Evolutionary conservation across 2,113 vertebrate species (phyloP).

Genomic region (Tetrao urogallus): DNA sequence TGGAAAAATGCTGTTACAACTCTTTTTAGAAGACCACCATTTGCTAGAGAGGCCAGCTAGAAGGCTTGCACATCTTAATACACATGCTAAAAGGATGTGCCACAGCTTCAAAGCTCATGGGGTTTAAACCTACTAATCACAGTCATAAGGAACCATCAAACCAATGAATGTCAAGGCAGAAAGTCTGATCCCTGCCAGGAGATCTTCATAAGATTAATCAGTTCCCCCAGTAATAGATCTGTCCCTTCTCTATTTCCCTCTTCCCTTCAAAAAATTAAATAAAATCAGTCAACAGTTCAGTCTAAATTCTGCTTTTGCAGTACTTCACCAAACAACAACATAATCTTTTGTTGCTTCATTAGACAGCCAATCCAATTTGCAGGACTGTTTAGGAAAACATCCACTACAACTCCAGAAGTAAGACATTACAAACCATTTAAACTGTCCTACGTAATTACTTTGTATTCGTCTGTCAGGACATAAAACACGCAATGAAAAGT

Average conservation of each 20-base stretch:
- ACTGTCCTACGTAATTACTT: neutral
- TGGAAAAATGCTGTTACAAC: accelerated
- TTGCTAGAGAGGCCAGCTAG: neutral
- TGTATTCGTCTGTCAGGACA: neutral
- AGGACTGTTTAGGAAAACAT: conserved; percentile 26
- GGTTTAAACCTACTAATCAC: neutral
- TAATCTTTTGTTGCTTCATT: conserved; percentile 10
- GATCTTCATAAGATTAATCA: neutral
- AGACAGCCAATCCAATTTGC: conserved; percentile 12
- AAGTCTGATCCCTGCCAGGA: neutral
- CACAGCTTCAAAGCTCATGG: neutral
- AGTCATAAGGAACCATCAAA: neutral
- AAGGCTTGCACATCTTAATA: neutral
- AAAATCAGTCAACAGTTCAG: neutral
- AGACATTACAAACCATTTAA: conserved; percentile 12
- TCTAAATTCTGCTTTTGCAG: neutral
- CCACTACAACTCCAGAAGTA: neutral
- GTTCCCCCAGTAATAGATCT: neutral
- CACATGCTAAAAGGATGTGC: neutral
- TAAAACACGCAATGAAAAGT: neutral
- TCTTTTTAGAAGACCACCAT: neutral
- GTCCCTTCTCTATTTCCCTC: neutral
- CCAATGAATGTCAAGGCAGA: neutral
- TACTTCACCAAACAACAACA: neutral
- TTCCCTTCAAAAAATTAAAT: neutral